Evolutionary conservation across 2,888 invertebrate species (phyloP).

Genomic region (Dolomedes plantarius): DNA sequence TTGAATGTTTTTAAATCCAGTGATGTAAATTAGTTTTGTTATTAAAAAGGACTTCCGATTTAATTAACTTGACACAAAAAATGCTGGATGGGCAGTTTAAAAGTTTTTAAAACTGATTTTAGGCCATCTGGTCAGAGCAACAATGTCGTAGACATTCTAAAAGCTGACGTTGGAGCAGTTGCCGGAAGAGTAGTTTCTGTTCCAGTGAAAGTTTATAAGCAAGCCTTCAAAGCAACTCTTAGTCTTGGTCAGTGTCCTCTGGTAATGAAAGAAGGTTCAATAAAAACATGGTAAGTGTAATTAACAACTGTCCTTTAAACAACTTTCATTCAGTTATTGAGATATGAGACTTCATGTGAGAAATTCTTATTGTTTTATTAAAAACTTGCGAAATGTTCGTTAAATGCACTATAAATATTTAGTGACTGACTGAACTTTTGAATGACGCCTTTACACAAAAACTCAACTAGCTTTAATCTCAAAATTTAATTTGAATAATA

Average conservation of each 20-base stretch:
- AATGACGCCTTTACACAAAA: too few species aligned
- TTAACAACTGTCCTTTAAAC: background rate
- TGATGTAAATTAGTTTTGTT: too few species aligned
- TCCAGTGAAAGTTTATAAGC: constrained; percentile 22
- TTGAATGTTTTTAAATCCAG: too few species aligned
- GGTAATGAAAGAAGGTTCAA: constrained; percentile 26
- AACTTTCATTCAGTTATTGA: background rate
- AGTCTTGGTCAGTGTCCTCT: constrained; percentile 54
- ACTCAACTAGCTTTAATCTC: too few species aligned
- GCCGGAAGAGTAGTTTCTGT: constrained; percentile 41
- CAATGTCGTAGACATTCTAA: constrained; percentile 3
- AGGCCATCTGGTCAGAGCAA: background rate
- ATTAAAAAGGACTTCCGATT: too few species aligned
- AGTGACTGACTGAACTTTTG: too few species aligned
- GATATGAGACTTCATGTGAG: background rate
- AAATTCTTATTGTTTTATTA: background rate
- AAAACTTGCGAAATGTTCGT: background rate
- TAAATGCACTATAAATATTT: too few species aligned
- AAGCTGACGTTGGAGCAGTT: constrained; percentile 21
- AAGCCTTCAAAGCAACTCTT: constrained; percentile 23
- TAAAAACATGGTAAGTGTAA: constrained; percentile 48
- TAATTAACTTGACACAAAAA: too few species aligned
- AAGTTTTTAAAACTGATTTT: too few species aligned
- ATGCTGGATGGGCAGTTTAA: too few species aligned
- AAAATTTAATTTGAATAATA: too few species aligned